Evolutionary conservation across 2,888 invertebrate species (phyloP).

Genomic region (Candidula unifasciata): DNA sequence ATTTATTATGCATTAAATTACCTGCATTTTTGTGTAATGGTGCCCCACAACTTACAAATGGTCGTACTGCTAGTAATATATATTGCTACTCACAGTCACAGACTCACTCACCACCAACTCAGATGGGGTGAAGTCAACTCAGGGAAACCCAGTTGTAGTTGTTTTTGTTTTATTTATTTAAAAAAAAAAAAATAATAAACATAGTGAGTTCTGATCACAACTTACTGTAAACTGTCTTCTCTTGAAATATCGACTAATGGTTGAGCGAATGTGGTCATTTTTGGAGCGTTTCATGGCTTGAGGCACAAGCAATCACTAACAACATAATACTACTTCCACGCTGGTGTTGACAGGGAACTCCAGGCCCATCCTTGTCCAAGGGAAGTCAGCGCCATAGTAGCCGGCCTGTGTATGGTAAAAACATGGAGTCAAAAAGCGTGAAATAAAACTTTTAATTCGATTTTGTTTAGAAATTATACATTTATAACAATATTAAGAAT

Average conservation of each 20-base stretch:
- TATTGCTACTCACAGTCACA: too few relatives aligned
- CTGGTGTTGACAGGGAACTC: constrained; percentile 7
- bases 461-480: too few relatives aligned
- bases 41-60: too few relatives aligned
- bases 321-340: constrained; percentile 4
- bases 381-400: not conserved
- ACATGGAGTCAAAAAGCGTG: not conserved
- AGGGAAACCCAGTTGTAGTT: too few relatives aligned
- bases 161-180: too few relatives aligned
- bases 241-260: constrained; percentile 68
- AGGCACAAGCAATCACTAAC: not conserved
- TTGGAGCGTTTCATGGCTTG: constrained; percentile 68
- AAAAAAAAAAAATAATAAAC: too few relatives aligned
- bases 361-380: not conserved
- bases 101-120: too few relatives aligned
- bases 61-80: too few relatives aligned
- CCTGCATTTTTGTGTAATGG: too few relatives aligned
- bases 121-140: too few relatives aligned
- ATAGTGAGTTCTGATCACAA: not conserved
- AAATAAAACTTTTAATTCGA: not conserved
- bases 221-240: constrained; percentile 69
- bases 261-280: constrained; percentile 68
- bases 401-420: not conserved
- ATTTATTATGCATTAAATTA: too few relatives aligned
- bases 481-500: too few relatives aligned